Evolutionary conservation across 2,888 invertebrate genomes (phyloP), one percentile per base, ranked within the genome.

Genomic region (Drosophila hamatofila): DNA sequence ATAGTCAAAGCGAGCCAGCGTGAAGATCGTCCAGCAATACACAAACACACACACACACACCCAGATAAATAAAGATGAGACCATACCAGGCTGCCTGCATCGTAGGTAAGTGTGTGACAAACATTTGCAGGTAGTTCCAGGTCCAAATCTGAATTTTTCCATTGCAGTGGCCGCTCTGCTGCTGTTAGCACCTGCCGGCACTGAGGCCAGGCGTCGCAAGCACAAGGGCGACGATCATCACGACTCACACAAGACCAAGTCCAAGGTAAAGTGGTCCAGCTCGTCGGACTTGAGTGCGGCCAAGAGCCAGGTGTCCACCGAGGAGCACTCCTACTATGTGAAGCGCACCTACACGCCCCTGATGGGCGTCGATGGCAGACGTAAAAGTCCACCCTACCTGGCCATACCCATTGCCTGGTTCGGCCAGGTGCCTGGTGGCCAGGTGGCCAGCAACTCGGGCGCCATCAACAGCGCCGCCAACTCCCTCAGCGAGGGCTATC

Each of bases 331-430:
- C 25, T 91, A 91, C 70, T 91, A 91, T 69, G 91, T 91, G 2
- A 91, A 91, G 62, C 90, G 92, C 27, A 91, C 92, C 18, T 91
- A 78, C 23, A 49, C 80, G 30, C 91, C 91, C 0, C 16, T 67
- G 1, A 59, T 59, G 0, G 71, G 55, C 0, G 61, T 33, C 6
- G 55, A 57, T 7, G 57, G 60, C 2, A 75, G 58, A 23, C 77
- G 72, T 0, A 65, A 72, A 30, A 90, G 91, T 67, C 91, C 91
- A 2, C 92, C 91, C 5, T 91, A 81, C 54, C 64, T 91, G 75
- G 91, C 85, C 48, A 87, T 91, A 62, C 91, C 91, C 5, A 91
- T 91, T 25, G 91, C 90, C 56, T 91, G 91, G 91, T 91, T 88
- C 60, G 0, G 75, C 67, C 14, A 72, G 81, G 14, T 51, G n/a